Base-by-base conservation (phyloP, 2,888 invertebrate genomes). In the Drosophila rellima region DNA sequence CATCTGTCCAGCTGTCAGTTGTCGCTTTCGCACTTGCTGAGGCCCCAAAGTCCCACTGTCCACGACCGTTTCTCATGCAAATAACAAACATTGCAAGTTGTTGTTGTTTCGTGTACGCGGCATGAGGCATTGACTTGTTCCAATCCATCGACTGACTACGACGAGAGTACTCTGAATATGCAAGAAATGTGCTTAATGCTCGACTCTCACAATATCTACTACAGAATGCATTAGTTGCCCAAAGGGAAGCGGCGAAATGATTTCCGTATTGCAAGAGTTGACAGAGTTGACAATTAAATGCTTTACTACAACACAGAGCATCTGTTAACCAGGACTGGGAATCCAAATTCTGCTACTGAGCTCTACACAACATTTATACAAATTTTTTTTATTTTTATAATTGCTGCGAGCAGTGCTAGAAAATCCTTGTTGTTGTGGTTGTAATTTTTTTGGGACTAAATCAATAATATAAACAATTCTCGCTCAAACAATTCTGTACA, bases 61-160 rank as follows among this genome's bases (percentile, higher is more conserved):
- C 78, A 78, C 68, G 80, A 64, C 73, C 67, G 74, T 77, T 79
- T 79, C 80, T 70, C 80, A 80, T 80, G 80, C 80, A 78, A 78
- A 78, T 80, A 80, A 64, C 39, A 76, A 70, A 72, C 73, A 47
- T 40, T 65, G 52, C 20, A 45, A 47, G 55, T 57, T 55, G 15
- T 18, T 23, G 55, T 57, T 55, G 15, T 18, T 23, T 54, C 26
- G 40, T 33, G 59, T 50, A 26, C 26, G 6, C 26, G 0, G 40
- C 37, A n/a, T n/a, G 20, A 60, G 45, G 26, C 68, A 73, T 69
- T 73, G 65, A 72, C 73, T 77, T 68, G 66, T 40, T 42, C 45
- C 75, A 64, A 48, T 39, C 47, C 40, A 50, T 17, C 47, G 47
- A 29, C 37, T 31, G 40, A 50, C 56, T 47, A 7, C 15, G 47